phyloP scores from a whole-genome alignment of 2,888 invertebrate species.

The Eilema sororculum region DNA sequence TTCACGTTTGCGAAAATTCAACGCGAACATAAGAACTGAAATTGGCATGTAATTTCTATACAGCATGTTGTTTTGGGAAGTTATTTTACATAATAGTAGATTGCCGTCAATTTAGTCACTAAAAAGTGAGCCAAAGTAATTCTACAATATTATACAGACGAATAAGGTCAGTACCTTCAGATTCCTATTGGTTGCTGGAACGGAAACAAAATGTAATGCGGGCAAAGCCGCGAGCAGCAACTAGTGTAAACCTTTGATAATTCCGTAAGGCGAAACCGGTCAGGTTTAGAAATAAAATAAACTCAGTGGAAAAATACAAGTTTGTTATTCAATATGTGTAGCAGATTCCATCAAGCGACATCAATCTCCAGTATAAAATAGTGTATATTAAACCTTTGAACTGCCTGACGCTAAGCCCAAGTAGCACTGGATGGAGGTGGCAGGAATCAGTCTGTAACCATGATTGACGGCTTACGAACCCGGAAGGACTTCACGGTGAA shows the following conservation, averaged over 20 bases:
- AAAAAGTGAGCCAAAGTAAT: neutral
- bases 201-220: too few species aligned
- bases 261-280: too few species aligned
- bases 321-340: too few species aligned
- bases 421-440: neutral
- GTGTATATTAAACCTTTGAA: neutral
- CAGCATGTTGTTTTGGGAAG: constrained; percentile 16
- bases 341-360: too few species aligned
- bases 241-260: too few species aligned
- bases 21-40: constrained; percentile 25
- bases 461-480: neutral
- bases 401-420: neutral
- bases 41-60: constrained; percentile 30
- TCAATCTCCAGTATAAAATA: too few species aligned
- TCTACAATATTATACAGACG: neutral
- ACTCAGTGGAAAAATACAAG: too few species aligned
- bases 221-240: too few species aligned
- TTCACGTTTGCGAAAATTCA: constrained; percentile 36
- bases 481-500: neutral
- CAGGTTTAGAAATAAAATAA: too few species aligned
- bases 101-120: neutral
- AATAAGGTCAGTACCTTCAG: too few species aligned
- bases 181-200: too few species aligned
- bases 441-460: too few species aligned
- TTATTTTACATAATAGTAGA: neutral